Conservation (phyloP, 2,888 invertebrate species). For the Torymus aiolomorphi region DNA sequence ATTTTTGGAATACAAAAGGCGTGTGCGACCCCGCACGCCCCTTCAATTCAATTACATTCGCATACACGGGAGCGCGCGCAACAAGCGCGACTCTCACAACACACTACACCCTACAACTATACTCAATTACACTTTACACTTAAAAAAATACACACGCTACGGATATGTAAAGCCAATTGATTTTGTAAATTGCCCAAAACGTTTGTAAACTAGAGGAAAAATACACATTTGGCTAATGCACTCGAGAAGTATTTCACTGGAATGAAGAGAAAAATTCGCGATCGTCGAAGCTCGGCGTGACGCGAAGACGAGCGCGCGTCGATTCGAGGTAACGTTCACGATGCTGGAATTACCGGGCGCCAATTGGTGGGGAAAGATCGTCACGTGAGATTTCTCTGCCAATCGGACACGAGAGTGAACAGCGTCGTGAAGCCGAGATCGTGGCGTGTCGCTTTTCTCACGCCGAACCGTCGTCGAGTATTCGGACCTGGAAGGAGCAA, state of each 20-base stretch:
- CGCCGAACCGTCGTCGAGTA: constrained; percentile 26
- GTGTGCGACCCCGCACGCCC: constrained; percentile 72
- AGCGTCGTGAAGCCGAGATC: constrained; percentile 9
- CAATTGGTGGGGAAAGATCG: constrained; percentile 58
- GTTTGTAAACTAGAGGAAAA: constrained; percentile 43
- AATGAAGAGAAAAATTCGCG: not conserved
- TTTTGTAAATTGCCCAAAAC: constrained; percentile 73
- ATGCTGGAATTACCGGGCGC: constrained; percentile 56
- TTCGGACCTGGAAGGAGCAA: constrained; percentile 38
- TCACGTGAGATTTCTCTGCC: constrained; percentile 10
- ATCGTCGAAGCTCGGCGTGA: constrained; percentile 6
- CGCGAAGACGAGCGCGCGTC: not conserved
- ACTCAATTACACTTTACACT: constrained; percentile 61
- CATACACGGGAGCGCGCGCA: constrained; percentile 59
- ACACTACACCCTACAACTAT: constrained; percentile 59
- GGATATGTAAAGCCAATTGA: constrained; percentile 76
- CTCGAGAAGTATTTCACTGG: constrained; percentile 5
- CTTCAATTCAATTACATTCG: constrained; percentile 62
- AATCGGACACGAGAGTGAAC: constrained; percentile 36
- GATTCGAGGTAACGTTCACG: constrained; percentile 24
- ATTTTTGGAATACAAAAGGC: constrained; percentile 65
- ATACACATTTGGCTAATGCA: constrained; percentile 55
- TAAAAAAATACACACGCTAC: constrained; percentile 69
- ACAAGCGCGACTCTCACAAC: constrained; percentile 63
- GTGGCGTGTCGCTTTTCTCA: constrained; percentile 24